These are phyloP conservation scores for Pithecia hirsuta DNA, from an alignment of 2,797 vertebrate species.

Conservation along the genomic window DNA sequence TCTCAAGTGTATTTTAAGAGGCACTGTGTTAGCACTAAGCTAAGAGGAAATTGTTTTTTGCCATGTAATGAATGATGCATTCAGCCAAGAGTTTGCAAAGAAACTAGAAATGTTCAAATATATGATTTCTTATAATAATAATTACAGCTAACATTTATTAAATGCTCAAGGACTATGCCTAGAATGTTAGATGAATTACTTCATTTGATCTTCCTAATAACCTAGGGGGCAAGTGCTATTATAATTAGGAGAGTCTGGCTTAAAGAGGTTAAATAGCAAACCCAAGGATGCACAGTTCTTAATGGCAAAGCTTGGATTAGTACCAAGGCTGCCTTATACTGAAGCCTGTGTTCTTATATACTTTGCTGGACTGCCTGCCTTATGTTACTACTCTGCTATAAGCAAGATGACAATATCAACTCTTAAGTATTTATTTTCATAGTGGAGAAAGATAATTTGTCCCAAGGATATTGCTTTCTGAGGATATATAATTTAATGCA, in stretches of 20 bases:
- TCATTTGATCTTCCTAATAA: not conserved
- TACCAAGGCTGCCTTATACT: not conserved
- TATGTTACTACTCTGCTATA: not conserved
- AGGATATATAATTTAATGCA: not conserved
- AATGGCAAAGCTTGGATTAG: too few relatives aligned
- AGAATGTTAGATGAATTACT: not conserved
- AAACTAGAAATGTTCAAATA: slow-evolving; percentile 16
- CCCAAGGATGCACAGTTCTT: not conserved
- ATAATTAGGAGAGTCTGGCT: not conserved
- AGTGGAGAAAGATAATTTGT: not conserved
- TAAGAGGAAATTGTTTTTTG: slow-evolving; percentile 17
- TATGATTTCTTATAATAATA: not conserved
- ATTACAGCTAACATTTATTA: not conserved
- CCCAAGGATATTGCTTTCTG: not conserved
- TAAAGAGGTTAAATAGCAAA: not conserved
- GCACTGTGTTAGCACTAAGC: not conserved
- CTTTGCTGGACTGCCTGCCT: not conserved
- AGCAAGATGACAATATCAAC: not conserved
- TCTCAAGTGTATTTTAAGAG: slow-evolving; percentile 35
- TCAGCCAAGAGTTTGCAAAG: slow-evolving; percentile 26
- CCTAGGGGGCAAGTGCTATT: not conserved
- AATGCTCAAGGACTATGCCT: not conserved
- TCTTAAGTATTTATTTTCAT: not conserved
- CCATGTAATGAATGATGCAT: not conserved
- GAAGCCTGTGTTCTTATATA: not conserved